Percentiles rank a stretch among this genome's conserved stretches.
Evolutionary conservation across 2,113 vertebrate genomes (phyloP).

Genomic region (Craseonycteris thonglongyai): DNA sequence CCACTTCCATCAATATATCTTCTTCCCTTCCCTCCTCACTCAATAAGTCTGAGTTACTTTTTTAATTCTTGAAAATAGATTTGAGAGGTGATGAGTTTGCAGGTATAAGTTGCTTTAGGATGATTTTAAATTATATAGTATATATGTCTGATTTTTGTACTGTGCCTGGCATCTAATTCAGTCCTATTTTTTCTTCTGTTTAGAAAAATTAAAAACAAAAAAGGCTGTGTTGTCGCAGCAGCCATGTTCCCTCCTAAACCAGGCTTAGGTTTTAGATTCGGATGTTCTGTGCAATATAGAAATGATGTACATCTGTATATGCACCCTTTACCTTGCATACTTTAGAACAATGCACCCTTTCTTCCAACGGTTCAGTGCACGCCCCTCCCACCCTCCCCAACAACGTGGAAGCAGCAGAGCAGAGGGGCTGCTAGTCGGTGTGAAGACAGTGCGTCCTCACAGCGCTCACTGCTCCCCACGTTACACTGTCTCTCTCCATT

Average conservation of each 20-base stretch:
- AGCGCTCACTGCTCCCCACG: not conserved
- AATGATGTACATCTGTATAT: not conserved
- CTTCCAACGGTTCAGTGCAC: not conserved
- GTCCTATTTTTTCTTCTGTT: not conserved
- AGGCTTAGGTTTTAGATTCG: not conserved
- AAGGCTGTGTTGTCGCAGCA: not conserved
- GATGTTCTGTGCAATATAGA: not conserved
- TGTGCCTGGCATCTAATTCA: not conserved
- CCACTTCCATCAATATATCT: not conserved
- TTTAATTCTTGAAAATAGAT: not conserved
- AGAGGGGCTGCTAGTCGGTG: not conserved
- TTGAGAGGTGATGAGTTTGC: not conserved
- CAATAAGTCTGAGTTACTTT: not conserved
- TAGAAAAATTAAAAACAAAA: not conserved
- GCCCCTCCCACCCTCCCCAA: not conserved
- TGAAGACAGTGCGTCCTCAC: not conserved
- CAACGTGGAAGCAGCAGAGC: not conserved
- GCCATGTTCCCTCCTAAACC: not conserved
- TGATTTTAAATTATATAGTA: not conserved
- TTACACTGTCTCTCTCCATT: not conserved
- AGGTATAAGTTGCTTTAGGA: not conserved
- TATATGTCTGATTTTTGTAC: not conserved
- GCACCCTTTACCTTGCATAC: not conserved
- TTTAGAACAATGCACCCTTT: not conserved
- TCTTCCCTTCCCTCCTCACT: not conserved